These are phyloP conservation scores for Styela clava DNA, from an alignment of 23 tunicate genomes.

Conservation along the genomic window DNA sequence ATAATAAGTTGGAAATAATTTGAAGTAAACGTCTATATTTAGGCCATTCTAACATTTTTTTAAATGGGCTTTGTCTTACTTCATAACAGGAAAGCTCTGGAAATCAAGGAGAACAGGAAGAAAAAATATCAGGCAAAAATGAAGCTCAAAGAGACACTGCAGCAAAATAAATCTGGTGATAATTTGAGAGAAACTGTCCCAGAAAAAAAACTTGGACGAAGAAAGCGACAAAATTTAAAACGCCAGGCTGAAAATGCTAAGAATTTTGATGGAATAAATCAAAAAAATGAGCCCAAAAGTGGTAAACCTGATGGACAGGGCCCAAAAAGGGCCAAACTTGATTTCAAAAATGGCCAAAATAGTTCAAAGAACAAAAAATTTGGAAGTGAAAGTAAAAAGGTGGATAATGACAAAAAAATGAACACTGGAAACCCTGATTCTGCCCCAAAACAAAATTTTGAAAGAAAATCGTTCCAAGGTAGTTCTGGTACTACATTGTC, in stretches of 20 bases:
- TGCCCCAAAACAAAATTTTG: neutral
- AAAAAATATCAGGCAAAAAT: conserved; percentile 46
- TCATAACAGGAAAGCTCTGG: conserved; percentile 62
- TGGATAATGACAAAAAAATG: neutral
- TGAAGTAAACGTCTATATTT: too few relatives aligned
- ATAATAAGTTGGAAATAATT: too few relatives aligned
- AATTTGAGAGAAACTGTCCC: neutral
- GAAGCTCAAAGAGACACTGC: conserved; percentile 35
- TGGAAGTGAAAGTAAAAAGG: neutral
- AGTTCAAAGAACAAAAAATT: neutral
- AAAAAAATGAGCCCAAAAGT: neutral
- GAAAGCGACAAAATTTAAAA: neutral
- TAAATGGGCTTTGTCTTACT: too few relatives aligned
- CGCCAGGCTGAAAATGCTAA: neutral
- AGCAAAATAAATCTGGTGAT: neutral
- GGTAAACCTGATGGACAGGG: conserved; percentile 13
- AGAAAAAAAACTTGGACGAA: conserved; percentile 2
- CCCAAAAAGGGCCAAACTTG: conserved; percentile 1
- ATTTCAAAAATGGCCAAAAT: neutral
- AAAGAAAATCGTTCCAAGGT: conserved; percentile 51
- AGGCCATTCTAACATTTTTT: too few relatives aligned
- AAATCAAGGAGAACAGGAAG: conserved; percentile 44
- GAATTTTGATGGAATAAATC: neutral
- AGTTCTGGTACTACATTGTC: conserved; percentile 43
- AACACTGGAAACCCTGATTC: neutral